Percentiles rank a stretch among this genome's conserved stretches.
These are phyloP conservation scores for Ctena decussata DNA, from an alignment of 2,888 invertebrate species.

Conservation along the genomic window DNA sequence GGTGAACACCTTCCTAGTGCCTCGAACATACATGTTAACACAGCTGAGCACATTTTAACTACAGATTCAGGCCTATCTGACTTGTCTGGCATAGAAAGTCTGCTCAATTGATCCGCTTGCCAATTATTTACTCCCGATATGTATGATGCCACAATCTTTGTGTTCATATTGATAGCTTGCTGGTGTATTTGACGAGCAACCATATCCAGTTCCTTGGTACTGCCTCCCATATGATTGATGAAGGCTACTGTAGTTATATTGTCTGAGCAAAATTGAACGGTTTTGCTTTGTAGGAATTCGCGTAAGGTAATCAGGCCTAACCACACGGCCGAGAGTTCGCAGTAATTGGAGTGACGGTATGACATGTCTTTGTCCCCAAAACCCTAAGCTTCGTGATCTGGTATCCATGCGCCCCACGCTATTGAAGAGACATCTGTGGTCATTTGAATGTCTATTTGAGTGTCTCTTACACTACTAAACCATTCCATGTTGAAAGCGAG, in stretches of 20 bases:
- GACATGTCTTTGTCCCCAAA: constrained; percentile 3
- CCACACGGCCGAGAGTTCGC: constrained; percentile 11
- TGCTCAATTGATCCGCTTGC: constrained; percentile 8
- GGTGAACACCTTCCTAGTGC: neutral
- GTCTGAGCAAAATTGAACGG: constrained; percentile 10
- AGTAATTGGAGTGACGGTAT: constrained; percentile 7
- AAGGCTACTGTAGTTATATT: constrained; percentile 16
- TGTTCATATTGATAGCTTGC: constrained; percentile 3
- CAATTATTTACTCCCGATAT: neutral
- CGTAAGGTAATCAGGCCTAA: neutral
- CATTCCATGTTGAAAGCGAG: constrained; percentile 13
- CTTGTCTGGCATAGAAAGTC: neutral
- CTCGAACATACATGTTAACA: neutral
- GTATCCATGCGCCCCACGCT: constrained; percentile 22
- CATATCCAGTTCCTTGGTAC: neutral
- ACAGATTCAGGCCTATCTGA: constrained; percentile 17
- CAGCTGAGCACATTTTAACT: no score
- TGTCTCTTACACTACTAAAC: constrained; percentile 3
- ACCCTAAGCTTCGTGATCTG: neutral
- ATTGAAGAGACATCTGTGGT: neutral
- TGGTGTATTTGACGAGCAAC: constrained; percentile 9
- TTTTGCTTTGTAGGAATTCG: neutral
- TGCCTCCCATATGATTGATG: constrained; percentile 13
- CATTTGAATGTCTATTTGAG: constrained; percentile 15
- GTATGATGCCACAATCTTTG: neutral